Conservation (phyloP, 1,140 invertebrate species). For the Drosophila biarmipes region DNA sequence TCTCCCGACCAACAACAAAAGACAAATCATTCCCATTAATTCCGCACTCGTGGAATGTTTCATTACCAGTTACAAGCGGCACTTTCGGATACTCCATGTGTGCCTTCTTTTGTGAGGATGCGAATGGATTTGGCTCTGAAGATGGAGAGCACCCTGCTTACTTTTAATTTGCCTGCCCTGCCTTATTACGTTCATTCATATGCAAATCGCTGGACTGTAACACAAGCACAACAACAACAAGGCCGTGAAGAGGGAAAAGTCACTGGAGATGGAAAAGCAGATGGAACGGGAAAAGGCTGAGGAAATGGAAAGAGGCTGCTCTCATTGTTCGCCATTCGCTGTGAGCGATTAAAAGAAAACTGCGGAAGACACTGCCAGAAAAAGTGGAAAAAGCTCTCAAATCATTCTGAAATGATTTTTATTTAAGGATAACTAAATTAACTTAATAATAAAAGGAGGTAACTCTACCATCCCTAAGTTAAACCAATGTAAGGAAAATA, state of each 20-base stretch:
- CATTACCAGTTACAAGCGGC: constrained; percentile 63
- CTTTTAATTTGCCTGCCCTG: constrained; percentile 74
- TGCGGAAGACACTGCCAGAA: constrained; percentile 18
- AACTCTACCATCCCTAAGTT: too few relatives aligned
- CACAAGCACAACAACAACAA: constrained; percentile 53
- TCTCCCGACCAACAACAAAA: constrained; percentile 64
- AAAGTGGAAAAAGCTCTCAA: background rate
- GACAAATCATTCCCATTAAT: constrained; percentile 83
- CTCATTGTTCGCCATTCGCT: constrained; percentile 49
- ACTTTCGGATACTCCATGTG: constrained; percentile 32
- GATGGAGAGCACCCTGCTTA: constrained; percentile 44
- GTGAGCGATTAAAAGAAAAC: constrained; percentile 80
- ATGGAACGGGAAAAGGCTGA: constrained; percentile 2
- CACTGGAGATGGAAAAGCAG: constrained; percentile 34
- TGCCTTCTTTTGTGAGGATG: constrained; percentile 26
- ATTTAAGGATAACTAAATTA: too few relatives aligned
- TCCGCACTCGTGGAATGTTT: constrained; percentile 81
- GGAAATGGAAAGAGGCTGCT: constrained; percentile 17
- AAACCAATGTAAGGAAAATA: too few relatives aligned
- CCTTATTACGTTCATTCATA: constrained; percentile 81
- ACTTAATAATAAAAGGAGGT: too few relatives aligned
- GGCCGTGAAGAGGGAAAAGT: constrained; percentile 49
- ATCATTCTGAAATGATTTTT: too few relatives aligned
- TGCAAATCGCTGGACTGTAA: constrained; percentile 78
- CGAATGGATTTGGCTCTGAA: constrained; percentile 13